Evolutionary conservation across 2,113 vertebrate species (phyloP).

Genomic region (Arothron firmamentum): DNA sequence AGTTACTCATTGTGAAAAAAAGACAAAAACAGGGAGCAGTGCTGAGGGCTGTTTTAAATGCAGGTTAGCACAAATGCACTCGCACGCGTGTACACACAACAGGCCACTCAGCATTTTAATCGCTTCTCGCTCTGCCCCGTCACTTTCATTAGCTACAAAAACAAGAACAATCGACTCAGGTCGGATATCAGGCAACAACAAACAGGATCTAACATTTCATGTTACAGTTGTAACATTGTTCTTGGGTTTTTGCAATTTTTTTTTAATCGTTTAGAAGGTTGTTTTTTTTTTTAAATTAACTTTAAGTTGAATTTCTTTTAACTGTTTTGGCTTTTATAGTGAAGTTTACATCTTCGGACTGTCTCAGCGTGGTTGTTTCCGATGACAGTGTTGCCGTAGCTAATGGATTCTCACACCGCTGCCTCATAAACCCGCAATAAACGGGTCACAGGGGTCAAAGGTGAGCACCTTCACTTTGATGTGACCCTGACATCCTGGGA

Average conservation of each 20-base stretch:
- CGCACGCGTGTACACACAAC: conserved; percentile 19
- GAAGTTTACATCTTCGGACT: not conserved
- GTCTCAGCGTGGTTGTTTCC: not conserved
- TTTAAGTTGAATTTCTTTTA: not conserved
- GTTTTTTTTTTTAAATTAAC: too few relatives aligned
- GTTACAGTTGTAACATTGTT: not conserved
- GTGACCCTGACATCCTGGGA: conserved; percentile 71
- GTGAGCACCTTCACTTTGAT: conserved; percentile 62
- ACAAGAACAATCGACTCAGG: conserved; percentile 37
- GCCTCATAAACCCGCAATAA: conserved; percentile 53
- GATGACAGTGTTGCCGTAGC: conserved; percentile 46
- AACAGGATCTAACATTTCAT: not conserved
- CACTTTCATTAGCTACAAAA: conserved; percentile 57
- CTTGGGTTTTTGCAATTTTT: too few relatives aligned
- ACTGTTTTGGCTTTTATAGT: not conserved
- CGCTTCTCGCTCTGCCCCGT: conserved; percentile 23
- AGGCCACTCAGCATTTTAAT: conserved; percentile 32
- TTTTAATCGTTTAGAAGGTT: too few relatives aligned
- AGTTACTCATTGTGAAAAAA: conserved; percentile 70
- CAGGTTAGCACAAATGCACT: conserved; percentile 49
- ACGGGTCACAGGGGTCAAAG: conserved; percentile 53
- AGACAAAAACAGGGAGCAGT: conserved; percentile 61
- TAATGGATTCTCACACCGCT: conserved; percentile 65
- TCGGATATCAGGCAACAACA: conserved; percentile 14
- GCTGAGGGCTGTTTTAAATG: conserved; percentile 62